Conservation (phyloP, 2,113 vertebrate genomes). For the Amphiprion percula region DNA sequence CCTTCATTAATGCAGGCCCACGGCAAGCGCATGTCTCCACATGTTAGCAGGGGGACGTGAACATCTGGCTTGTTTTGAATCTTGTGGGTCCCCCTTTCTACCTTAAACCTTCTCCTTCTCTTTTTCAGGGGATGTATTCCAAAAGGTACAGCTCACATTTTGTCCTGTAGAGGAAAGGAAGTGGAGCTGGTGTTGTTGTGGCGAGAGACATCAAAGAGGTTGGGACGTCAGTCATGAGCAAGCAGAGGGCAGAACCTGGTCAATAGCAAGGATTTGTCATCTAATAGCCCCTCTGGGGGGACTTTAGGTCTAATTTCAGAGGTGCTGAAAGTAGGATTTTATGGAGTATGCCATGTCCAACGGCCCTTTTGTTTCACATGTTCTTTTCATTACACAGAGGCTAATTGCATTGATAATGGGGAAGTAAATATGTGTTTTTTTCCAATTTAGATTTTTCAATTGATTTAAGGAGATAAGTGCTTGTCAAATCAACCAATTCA, state of each 20-base stretch:
- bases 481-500: neutral
- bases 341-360: slow-evolving; percentile 61
- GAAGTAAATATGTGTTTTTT: slow-evolving; percentile 5
- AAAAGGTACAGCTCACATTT: slow-evolving; percentile 26
- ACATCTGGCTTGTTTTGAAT: slow-evolving; percentile 74
- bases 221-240: slow-evolving; percentile 61
- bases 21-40: slow-evolving; percentile 63
- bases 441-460: neutral
- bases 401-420: slow-evolving; percentile 47
- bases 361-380: slow-evolving; percentile 57
- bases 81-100: slow-evolving; percentile 40
- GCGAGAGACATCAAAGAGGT: slow-evolving; percentile 74
- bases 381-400: slow-evolving; percentile 48
- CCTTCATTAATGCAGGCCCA: slow-evolving; percentile 83
- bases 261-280: slow-evolving; percentile 74
- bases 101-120: slow-evolving; percentile 21
- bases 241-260: slow-evolving; percentile 74
- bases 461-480: slow-evolving; percentile 1
- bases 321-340: slow-evolving; percentile 79
- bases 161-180: slow-evolving; percentile 46
- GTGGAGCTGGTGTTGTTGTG: slow-evolving; percentile 60
- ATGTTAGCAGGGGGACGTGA: slow-evolving; percentile 53
- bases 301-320: slow-evolving; percentile 75
- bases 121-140: slow-evolving; percentile 20
- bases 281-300: slow-evolving; percentile 76